phyloP scores from a whole-genome alignment of 2,888 invertebrate genomes.

The Cordylochernes scorpioides region DNA sequence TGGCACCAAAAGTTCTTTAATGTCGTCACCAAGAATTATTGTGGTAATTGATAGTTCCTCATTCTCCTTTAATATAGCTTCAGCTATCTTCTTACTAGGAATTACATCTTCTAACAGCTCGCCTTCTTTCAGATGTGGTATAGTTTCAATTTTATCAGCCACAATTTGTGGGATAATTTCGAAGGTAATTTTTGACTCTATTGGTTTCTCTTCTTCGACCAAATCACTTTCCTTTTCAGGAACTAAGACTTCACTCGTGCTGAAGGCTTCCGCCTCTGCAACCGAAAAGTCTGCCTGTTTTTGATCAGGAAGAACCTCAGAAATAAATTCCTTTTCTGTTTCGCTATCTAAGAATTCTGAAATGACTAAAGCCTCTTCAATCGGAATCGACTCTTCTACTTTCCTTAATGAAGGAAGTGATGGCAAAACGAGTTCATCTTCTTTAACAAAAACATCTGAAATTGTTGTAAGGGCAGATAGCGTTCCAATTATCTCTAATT shows the following conservation, averaged over 20 bases:
- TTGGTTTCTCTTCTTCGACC: no score
- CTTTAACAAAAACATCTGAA: conserved; percentile 10
- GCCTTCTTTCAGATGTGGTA: conserved; percentile 9
- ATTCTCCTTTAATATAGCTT: no score
- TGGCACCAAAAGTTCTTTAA: no score
- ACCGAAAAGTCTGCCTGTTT: conserved; percentile 5
- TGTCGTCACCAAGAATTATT: no score
- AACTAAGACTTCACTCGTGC: conserved; percentile 8
- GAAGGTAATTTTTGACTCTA: no score
- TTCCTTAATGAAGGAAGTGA: conserved; percentile 16
- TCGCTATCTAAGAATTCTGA: conserved; percentile 11
- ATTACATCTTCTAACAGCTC: conserved; percentile 3
- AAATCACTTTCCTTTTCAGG: conserved; percentile 5
- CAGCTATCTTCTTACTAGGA: conserved; percentile 2
- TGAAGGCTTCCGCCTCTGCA: conserved; percentile 3
- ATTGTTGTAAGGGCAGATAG: no score
- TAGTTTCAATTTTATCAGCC: conserved; percentile 8
- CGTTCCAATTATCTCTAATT: no score
- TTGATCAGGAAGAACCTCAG: conserved; percentile 3
- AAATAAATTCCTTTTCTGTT: conserved; percentile 5
- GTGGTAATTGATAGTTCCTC: no score
- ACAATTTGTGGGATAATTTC: conserved; percentile 8
- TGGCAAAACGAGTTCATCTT: conserved; percentile 6
- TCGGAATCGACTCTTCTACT: conserved; percentile 10
- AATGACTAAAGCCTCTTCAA: conserved; percentile 12